These are phyloP conservation scores for Alcedo quadribrachys DNA, from an alignment of 2,797 vertebrate species.

Conservation along the genomic window DNA sequence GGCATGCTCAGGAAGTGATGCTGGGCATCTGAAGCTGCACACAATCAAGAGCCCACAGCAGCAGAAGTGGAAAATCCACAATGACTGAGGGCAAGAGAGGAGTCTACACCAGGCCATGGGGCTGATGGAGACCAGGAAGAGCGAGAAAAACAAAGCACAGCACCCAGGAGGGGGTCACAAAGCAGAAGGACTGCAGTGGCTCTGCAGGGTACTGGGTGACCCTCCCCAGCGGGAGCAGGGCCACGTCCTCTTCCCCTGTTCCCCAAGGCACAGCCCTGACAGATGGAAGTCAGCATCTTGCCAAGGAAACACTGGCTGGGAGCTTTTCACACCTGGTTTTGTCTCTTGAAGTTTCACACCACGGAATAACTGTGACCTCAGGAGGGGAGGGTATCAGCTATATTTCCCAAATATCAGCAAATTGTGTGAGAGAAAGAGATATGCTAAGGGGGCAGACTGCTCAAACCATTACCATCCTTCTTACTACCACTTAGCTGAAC, in stretches of 20 bases:
- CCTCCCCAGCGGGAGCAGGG: background rate
- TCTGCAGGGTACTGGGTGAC: background rate
- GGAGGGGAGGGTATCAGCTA: conserved; percentile 38
- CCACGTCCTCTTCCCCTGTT: background rate
- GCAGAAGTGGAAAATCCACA: background rate
- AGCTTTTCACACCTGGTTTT: conserved; percentile 71
- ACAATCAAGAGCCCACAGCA: background rate
- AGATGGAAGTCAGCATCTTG: background rate
- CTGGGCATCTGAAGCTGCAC: background rate
- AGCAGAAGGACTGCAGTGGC: background rate
- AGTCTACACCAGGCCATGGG: background rate
- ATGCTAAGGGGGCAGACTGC: conserved; percentile 80
- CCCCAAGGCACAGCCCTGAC: fast-evolving
- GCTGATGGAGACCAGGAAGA: background rate
- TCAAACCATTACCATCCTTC: conserved; percentile 75
- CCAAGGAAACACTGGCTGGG: background rate
- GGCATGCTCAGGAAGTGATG: fast-evolving
- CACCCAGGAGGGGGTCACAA: background rate
- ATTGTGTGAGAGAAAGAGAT: conserved; percentile 70
- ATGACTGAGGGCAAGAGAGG: fast-evolving
- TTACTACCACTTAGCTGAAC: conserved; percentile 75
- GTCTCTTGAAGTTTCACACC: conserved; percentile 55
- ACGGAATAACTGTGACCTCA: conserved; percentile 52
- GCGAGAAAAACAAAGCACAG: background rate
- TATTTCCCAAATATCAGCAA: conserved; percentile 70